These are phyloP conservation scores for Drosophila jambulina DNA, from an alignment of 1,140 invertebrate genomes.

Conservation along the genomic window DNA sequence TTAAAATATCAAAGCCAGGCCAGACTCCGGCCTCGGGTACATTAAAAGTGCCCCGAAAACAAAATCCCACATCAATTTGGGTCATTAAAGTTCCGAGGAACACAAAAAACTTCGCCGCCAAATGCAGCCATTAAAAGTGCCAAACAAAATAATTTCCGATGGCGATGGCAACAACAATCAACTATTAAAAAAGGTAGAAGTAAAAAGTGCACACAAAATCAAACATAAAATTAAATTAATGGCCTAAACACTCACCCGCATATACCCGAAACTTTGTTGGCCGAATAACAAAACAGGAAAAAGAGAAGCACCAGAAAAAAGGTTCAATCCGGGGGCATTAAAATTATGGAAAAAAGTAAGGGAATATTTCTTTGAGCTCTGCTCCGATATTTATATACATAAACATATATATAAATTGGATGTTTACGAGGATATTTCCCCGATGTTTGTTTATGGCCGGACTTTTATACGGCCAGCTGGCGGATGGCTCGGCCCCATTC, in stretches of 20 bases:
- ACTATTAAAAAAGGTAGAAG: slow-evolving; percentile 67
- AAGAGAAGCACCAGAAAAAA: slow-evolving; percentile 40
- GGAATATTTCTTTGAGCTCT: slow-evolving; percentile 39
- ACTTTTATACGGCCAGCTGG: slow-evolving; percentile 71
- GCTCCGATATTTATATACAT: slow-evolving; percentile 42
- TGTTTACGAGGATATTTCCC: slow-evolving; percentile 59
- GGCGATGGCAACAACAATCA: slow-evolving; percentile 56
- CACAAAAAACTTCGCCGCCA: slow-evolving; percentile 63
- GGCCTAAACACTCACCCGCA: slow-evolving; percentile 54
- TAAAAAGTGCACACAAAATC: slow-evolving; percentile 60
- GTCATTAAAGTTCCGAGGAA: slow-evolving; percentile 70
- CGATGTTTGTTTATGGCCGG: slow-evolving; percentile 67
- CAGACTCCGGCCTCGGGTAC: slow-evolving; percentile 10
- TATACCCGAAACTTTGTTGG: slow-evolving; percentile 25
- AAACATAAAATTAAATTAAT: slow-evolving; percentile 84
- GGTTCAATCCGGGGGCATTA: slow-evolving; percentile 72
- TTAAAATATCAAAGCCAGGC: slow-evolving; percentile 27
- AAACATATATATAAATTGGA: slow-evolving; percentile 54
- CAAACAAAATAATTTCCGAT: slow-evolving; percentile 62
- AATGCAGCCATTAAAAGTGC: slow-evolving; percentile 79
- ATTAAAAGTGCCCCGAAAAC: slow-evolving; percentile 38
- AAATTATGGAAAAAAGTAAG: slow-evolving; percentile 78
- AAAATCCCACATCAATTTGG: slow-evolving; percentile 77
- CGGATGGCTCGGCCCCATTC: slow-evolving; percentile 1
- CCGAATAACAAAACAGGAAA: slow-evolving; percentile 2